Evolutionary conservation across 2,888 invertebrate genomes (phyloP).

Genomic region (Lamellibrachia columna): DNA sequence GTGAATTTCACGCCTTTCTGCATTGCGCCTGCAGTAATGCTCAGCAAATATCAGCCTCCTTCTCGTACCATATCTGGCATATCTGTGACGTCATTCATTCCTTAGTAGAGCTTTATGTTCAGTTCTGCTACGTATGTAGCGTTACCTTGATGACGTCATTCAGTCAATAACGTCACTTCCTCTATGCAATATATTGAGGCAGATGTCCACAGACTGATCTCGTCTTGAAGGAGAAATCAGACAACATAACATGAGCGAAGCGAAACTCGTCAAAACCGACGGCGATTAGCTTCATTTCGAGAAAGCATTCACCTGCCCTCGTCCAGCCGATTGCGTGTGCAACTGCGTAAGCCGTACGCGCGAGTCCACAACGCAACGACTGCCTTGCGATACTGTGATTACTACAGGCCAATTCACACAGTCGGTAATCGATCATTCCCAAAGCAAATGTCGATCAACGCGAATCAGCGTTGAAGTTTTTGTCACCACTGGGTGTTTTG

Average conservation of each 20-base stretch:
- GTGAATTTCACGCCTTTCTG: no score
- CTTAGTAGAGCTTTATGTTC: not conserved
- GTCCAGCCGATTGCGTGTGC: not conserved
- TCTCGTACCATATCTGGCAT: no score
- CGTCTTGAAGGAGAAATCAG: not conserved
- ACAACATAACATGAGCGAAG: not conserved
- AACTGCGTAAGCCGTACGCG: not conserved
- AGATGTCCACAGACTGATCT: not conserved
- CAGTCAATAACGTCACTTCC: not conserved
- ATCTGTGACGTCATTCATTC: no score
- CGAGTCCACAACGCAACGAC: not conserved
- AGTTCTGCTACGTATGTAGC: not conserved
- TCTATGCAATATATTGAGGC: not conserved
- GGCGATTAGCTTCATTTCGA: slow-evolving; percentile 3
- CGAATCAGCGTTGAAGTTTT: not conserved
- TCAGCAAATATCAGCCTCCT: no score
- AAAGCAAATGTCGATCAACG: not conserved
- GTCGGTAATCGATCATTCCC: not conserved
- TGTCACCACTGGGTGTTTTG: not conserved
- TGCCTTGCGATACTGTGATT: not conserved
- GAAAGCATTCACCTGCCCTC: not conserved
- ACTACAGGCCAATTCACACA: not conserved
- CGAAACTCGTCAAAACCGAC: not conserved
- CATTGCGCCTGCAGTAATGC: no score
- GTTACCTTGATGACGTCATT: not conserved